phyloP scores from a whole-genome alignment of 2,888 invertebrate genomes.

The Lasioglossum vierecki region DNA sequence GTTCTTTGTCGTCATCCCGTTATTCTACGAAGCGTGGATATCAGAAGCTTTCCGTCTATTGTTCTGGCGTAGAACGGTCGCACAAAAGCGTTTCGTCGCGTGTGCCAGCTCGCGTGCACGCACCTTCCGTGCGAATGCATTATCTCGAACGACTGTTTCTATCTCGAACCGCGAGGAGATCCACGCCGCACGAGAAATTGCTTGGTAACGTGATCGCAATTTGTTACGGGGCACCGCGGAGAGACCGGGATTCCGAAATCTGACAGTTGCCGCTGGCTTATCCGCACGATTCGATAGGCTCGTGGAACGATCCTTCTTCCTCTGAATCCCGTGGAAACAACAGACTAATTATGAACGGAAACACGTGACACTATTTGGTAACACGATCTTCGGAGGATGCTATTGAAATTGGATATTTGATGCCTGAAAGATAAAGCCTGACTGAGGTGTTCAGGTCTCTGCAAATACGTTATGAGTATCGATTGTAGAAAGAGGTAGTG shows the following conservation, averaged over 20 bases:
- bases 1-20: constrained; percentile 70
- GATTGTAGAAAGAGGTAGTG: too few species aligned
- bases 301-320: neutral
- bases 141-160: constrained; percentile 51
- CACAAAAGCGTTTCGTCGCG: constrained; percentile 23
- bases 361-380: neutral
- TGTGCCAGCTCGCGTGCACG: constrained; percentile 30
- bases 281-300: neutral
- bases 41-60: constrained; percentile 66
- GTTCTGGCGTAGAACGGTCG: constrained; percentile 42
- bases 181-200: constrained; percentile 45
- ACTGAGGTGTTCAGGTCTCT: neutral
- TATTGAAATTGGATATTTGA: neutral
- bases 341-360: neutral
- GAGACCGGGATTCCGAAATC: neutral
- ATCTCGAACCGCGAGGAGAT: constrained; percentile 32
- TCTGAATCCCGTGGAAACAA: neutral
- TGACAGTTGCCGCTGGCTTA: constrained; percentile 1
- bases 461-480: neutral
- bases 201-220: constrained; percentile 59
- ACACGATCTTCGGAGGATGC: neutral
- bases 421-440: neutral
- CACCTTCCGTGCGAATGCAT: constrained; percentile 59
- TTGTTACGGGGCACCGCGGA: constrained; percentile 40
- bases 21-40: constrained; percentile 61